Base-by-base conservation (phyloP, 2,888 invertebrate genomes). In the Esperia sulphurella region DNA sequence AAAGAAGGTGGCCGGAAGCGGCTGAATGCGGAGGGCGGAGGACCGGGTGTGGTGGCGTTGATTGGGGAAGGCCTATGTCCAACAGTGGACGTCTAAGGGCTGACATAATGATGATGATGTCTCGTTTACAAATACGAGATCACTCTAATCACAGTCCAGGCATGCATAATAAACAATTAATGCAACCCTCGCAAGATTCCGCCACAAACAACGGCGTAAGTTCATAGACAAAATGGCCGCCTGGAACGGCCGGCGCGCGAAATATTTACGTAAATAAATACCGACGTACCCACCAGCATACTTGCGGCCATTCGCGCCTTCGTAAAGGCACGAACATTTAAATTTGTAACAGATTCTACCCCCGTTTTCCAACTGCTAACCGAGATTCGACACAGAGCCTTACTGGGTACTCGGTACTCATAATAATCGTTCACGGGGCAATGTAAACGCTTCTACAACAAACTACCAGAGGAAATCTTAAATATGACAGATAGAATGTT, bases 301-400 rank as follows among this genome's bases (percentile, higher is more conserved):
- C 46, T 52, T 52, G 52, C 44, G 52, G 49, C 42, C 41, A 46
- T 49, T 46, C 29, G 46, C 38, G 49, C 46, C 49, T 44, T 49
- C 49, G 46, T 46, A 48, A 45, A 49, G 46, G 52, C 43, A 46
- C n/a, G 38, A 46, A 47, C 49, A 52, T 52, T 52, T 52, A 52
- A 52, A 52, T 52, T 52, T 52, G 12, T 38, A 46, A 39, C 41
- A 51, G 49, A 21, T 13, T 40, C 40, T 40, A 21, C 21, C 21
- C 21, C 3, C 28, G 21, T 40, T 40, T 40, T 40, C 40, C 40
- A 21, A 6, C 40, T 21, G 40, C n/a, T n/a, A 8, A 14, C 3
- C 28, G 8, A 14, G 8, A 9, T 40, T 40, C 10, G 21, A 21
- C n/a, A n/a, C n/a, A n/a, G n/a, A n/a, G n/a, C n/a, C n/a, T n/a